Percentiles rank a stretch among this genome's conserved stretches.
Evolutionary conservation across 2,797 vertebrate genomes (phyloP).

Genomic region (Acanthurus lineatus): DNA sequence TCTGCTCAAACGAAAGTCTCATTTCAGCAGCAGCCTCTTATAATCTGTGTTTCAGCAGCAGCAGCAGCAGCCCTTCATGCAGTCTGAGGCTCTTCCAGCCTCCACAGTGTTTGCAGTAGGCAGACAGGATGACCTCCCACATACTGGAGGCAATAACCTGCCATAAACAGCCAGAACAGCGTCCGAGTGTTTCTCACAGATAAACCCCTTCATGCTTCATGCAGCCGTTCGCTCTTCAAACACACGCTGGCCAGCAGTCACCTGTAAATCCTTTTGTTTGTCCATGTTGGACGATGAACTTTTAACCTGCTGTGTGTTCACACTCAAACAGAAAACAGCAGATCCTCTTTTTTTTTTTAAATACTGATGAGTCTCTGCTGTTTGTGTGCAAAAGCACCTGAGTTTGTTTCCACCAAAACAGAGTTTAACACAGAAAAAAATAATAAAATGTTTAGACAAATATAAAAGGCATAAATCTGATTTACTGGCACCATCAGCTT

Average conservation of each 20-base stretch:
- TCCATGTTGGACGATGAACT: conserved; percentile 30
- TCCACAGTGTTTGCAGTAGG: not conserved
- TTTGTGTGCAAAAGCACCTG: too few relatives aligned
- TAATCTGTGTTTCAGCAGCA: not conserved
- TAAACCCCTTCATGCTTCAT: conserved; percentile 29
- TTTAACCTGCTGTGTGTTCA: conserved; percentile 9
- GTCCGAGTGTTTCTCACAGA: conserved; percentile 18
- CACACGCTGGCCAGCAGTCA: conserved; percentile 10
- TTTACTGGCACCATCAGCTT: conserved; percentile 66
- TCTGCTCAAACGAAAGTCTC: too few relatives aligned
- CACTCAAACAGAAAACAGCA: not conserved
- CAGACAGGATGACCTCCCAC: conserved; percentile 6
- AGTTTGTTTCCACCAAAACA: too few relatives aligned
- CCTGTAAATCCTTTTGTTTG: conserved; percentile 35
- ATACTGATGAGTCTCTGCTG: too few relatives aligned
- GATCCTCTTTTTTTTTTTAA: too few relatives aligned
- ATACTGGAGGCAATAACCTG: conserved; percentile 10
- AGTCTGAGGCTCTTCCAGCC: conserved; percentile 13
- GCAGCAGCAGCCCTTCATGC: not conserved
- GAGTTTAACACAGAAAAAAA: not conserved
- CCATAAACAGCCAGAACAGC: conserved; percentile 25
- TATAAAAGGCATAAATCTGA: conserved; percentile 55
- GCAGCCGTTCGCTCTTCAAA: conserved; percentile 46
- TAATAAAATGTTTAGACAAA: not conserved
- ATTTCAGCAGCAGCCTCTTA: not conserved